phyloP scores from a whole-genome alignment of 1,140 invertebrate genomes.

The Bombus soroeensis region DNA sequence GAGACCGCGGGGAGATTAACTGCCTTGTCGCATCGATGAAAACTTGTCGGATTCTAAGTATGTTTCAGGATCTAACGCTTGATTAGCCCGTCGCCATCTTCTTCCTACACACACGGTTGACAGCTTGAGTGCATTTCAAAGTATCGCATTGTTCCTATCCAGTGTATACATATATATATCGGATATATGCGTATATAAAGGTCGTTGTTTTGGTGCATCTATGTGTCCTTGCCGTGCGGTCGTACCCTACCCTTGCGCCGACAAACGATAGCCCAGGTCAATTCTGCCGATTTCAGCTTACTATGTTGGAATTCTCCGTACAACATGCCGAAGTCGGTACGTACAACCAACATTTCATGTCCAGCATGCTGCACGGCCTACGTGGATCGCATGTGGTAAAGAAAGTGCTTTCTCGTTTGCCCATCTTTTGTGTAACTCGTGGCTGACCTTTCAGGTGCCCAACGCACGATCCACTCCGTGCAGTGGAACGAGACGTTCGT shows the following conservation, averaged over 20 bases:
- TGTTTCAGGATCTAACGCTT: background rate
- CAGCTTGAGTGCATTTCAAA: background rate
- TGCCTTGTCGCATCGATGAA: background rate
- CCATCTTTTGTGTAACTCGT: conserved; percentile 44
- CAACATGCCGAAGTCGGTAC: conserved; percentile 71
- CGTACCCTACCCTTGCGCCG: conserved; percentile 7
- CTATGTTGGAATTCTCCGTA: conserved; percentile 71
- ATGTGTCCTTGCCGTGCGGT: conserved; percentile 20
- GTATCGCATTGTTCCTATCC: background rate
- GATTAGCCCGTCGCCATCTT: conserved; percentile 29
- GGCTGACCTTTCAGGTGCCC: conserved; percentile 23
- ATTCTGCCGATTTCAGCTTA: conserved; percentile 41
- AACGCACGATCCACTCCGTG: background rate
- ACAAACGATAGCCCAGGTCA: conserved; percentile 30
- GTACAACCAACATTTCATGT: conserved; percentile 47
- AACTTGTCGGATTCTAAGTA: background rate
- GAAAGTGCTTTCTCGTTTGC: conserved; percentile 62
- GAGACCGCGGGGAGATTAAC: no score
- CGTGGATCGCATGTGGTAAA: conserved; percentile 55
- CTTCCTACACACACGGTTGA: background rate
- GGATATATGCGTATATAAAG: background rate
- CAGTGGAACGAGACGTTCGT: background rate
- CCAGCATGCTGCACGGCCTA: conserved; percentile 9
- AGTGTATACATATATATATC: background rate
- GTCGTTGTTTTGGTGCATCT: conserved; percentile 20